Percentiles rank a stretch among this genome's conserved stretches.
phyloP scores from a whole-genome alignment of 2,888 invertebrate genomes.

The Sphaerophoria taeniata region DNA sequence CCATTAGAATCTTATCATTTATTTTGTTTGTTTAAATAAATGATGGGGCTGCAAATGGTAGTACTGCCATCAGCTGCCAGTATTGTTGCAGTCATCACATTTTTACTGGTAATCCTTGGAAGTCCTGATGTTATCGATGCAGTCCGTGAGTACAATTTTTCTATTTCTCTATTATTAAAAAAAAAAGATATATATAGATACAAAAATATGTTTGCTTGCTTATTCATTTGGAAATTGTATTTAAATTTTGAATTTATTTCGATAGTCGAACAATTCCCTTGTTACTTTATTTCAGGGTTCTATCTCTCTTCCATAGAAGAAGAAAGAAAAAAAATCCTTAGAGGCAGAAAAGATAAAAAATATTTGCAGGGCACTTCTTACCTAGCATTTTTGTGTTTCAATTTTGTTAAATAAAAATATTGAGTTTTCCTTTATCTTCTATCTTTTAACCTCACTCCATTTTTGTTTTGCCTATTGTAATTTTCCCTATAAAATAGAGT shows the following conservation, averaged over 20 bases:
- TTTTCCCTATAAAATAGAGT: background rate
- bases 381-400: constrained; percentile 27
- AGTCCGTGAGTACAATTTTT: constrained; percentile 81
- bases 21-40: constrained; percentile 75
- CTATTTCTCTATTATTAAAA: constrained; percentile 5
- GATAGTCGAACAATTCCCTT: background rate
- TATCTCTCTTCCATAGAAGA: background rate
- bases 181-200: background rate
- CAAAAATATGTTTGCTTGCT: constrained; percentile 56
- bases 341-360: constrained; percentile 17
- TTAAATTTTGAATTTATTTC: constrained; percentile 39
- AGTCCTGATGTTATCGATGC: constrained; percentile 81
- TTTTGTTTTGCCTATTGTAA: constrained; percentile 1
- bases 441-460: background rate
- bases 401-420: background rate
- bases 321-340: background rate
- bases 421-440: background rate
- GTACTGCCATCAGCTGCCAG: constrained; percentile 80
- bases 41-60: constrained; percentile 83
- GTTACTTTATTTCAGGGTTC: constrained; percentile 15
- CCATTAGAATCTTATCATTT: constrained; percentile 19
- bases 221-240: constrained; percentile 59
- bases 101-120: constrained; percentile 80
- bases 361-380: constrained; percentile 35
- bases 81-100: constrained; percentile 80